Conservation (phyloP, 2,797 vertebrate genomes). For the Fistularia tabacaria region DNA sequence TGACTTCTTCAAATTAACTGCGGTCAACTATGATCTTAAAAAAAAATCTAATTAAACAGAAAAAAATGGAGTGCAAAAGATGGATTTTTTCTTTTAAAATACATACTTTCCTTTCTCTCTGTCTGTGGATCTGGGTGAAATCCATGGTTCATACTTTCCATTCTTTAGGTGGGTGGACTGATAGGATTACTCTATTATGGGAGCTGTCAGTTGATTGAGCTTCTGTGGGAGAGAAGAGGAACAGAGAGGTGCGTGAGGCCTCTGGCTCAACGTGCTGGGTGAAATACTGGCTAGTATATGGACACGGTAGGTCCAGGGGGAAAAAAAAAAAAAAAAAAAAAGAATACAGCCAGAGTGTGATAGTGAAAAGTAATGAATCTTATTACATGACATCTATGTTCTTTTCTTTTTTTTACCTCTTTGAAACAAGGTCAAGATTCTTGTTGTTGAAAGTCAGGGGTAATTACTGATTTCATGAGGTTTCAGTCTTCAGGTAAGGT, state of each 20-base stretch:
- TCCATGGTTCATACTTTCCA: conserved; percentile 39
- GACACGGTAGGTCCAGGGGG: not conserved
- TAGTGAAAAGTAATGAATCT: conserved; percentile 52
- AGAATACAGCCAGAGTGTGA: not conserved
- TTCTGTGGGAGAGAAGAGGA: conserved; percentile 39
- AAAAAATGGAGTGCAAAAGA: no score
- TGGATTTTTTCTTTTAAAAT: no score
- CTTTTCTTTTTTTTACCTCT: conserved; percentile 4
- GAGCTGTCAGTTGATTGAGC: conserved; percentile 42
- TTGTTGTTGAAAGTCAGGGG: no score
- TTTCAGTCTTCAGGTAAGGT: no score
- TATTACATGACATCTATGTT: conserved; percentile 45
- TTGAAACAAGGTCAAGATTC: conserved; percentile 42
- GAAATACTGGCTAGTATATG: conserved; percentile 13
- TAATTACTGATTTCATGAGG: no score
- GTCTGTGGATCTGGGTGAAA: conserved; percentile 30
- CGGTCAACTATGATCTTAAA: no score
- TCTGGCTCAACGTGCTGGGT: conserved; percentile 5
- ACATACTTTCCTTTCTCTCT: not conserved
- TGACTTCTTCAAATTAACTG: no score
- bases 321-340: not conserved
- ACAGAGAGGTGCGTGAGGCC: conserved; percentile 22
- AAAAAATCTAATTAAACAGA: no score
- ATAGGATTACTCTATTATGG: conserved; percentile 54
- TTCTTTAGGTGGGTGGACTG: conserved; percentile 45